Conservation (phyloP, 2,888 invertebrate species). For the Eutolmus rufibarbis region DNA sequence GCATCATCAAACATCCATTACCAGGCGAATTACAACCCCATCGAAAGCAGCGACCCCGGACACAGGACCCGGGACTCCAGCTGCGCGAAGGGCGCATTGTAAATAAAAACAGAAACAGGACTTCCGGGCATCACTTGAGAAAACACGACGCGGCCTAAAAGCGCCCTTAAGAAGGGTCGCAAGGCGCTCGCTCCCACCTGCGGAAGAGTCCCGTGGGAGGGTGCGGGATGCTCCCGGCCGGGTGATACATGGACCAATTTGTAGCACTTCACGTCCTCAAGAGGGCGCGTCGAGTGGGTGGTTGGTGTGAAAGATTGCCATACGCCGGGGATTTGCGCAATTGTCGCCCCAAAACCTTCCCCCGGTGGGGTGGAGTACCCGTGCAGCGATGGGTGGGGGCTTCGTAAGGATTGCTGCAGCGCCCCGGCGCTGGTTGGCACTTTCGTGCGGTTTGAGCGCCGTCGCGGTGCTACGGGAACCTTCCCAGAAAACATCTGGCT, state of each 20-base stretch:
- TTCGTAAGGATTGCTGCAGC: neutral
- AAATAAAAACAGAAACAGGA: constrained; percentile 39
- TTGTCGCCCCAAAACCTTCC: neutral
- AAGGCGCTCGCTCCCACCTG: neutral
- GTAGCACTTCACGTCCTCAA: neutral
- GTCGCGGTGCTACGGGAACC: neutral
- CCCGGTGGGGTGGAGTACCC: neutral
- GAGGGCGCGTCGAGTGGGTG: neutral
- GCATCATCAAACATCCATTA: constrained; percentile 58
- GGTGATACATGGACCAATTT: neutral
- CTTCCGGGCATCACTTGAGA: constrained; percentile 45
- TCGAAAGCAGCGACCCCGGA: constrained; percentile 48
- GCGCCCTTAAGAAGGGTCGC: constrained; percentile 41
- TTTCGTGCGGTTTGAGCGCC: neutral
- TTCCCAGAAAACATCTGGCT: constrained; percentile 22
- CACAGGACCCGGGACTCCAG: neutral
- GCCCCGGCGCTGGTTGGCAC: neutral
- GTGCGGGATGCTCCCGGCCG: neutral
- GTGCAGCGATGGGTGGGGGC: neutral
- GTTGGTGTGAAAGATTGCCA: constrained; percentile 62
- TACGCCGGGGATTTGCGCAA: constrained; percentile 53
- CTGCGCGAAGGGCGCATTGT: constrained; percentile 21
- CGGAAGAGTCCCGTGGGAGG: too few species aligned
- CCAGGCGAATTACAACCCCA: constrained; percentile 60
- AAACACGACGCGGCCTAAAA: constrained; percentile 28